phyloP scores from a whole-genome alignment of 2,888 invertebrate species.

The Rhyacophila evoluta region DNA sequence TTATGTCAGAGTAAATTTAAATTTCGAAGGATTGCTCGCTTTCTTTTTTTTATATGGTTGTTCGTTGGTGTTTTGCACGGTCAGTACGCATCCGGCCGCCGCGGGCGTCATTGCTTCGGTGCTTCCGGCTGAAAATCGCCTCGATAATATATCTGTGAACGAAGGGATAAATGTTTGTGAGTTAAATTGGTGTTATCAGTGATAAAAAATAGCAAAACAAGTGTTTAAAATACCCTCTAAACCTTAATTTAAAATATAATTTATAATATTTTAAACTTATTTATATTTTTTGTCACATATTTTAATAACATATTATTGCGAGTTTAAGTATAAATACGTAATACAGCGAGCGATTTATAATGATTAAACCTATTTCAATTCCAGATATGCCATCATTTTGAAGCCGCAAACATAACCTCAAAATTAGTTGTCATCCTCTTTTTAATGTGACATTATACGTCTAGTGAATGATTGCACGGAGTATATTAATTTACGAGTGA shows the following conservation, averaged over 20 bases:
- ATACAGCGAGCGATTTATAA: no score
- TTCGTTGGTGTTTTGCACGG: conserved; percentile 6
- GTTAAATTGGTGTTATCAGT: not conserved
- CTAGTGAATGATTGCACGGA: not conserved
- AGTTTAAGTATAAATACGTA: no score
- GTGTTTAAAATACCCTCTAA: not conserved
- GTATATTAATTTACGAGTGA: not conserved
- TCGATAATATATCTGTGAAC: not conserved
- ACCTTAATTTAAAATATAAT: no score
- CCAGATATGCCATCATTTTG: not conserved
- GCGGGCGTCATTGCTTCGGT: not conserved
- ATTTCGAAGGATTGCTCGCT: not conserved
- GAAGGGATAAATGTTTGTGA: not conserved
- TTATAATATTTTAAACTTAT: no score
- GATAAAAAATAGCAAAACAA: not conserved
- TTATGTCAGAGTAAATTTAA: not conserved
- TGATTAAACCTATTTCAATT: no score
- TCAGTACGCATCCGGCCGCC: conserved; percentile 22
- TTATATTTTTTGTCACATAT: no score
- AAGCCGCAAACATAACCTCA: not conserved
- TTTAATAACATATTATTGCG: no score
- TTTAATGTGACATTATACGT: not conserved
- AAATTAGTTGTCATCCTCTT: not conserved
- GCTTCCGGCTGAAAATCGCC: conserved; percentile 5
- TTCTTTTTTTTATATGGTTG: not conserved